Evolutionary conservation across 1,140 invertebrate species (phyloP).

Genomic region (Danaus melanippus): DNA sequence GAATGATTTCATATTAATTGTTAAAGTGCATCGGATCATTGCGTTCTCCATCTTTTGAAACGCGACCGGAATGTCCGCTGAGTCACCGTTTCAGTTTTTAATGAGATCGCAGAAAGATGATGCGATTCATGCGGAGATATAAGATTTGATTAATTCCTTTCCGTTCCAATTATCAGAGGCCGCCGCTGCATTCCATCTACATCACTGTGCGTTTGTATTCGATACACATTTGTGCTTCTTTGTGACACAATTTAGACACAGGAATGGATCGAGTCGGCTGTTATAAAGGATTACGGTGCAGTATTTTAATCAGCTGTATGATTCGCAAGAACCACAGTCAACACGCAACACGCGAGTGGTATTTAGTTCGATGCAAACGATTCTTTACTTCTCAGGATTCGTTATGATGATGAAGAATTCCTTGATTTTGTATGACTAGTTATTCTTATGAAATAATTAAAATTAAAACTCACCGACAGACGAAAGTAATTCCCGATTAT

Average conservation of each 20-base stretch:
- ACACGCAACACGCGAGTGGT: too few species aligned
- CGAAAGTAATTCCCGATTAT: too few species aligned
- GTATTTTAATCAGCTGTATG: conserved; percentile 22
- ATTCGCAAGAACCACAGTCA: conserved; percentile 13
- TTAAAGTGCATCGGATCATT: too few species aligned
- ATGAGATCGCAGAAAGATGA: conserved; percentile 21
- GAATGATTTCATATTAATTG: too few species aligned
- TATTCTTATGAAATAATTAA: too few species aligned
- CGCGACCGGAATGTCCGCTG: conserved; percentile 1
- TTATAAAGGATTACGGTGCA: conserved; percentile 22
- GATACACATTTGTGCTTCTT: not conserved
- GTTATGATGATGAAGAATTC: too few species aligned
- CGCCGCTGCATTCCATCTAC: conserved; percentile 1
- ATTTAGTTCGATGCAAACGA: too few species aligned
- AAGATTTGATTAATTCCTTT: conserved; percentile 21
- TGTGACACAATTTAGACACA: conserved; percentile 1
- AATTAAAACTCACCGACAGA: too few species aligned
- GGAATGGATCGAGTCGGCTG: conserved; percentile 6
- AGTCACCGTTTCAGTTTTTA: conserved; percentile 22
- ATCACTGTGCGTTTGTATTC: conserved; percentile 1
- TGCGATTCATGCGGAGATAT: conserved; percentile 20
- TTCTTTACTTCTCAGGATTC: too few species aligned
- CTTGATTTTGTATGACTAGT: too few species aligned
- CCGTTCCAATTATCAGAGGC: conserved; percentile 15
- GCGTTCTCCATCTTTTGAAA: too few species aligned